Conservation (phyloP, 2,888 invertebrate species). For the Zootermopsis nevadensis region DNA sequence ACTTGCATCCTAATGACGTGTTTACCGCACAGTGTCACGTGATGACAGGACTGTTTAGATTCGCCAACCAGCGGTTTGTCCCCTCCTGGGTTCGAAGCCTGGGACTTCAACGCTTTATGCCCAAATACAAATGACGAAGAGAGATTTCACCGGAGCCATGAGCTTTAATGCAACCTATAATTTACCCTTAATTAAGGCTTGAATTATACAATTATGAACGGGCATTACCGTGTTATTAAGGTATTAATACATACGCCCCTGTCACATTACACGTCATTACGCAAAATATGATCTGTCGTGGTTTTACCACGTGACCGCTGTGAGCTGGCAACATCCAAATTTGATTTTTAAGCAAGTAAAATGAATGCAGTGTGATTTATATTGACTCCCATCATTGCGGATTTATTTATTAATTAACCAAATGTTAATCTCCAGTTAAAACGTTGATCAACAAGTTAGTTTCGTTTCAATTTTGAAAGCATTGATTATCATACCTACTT, state of each 20-base stretch:
- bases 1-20: conserved; percentile 51
- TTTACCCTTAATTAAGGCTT: conserved; percentile 8
- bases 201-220: background rate
- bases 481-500: no score
- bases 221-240: background rate
- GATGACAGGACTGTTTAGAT: conserved; percentile 37
- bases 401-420: no score
- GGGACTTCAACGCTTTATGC: background rate
- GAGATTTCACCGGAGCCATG: background rate
- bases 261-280: background rate
- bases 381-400: no score
- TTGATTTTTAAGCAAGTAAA: no score
- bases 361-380: no score
- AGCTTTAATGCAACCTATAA: background rate
- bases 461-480: no score
- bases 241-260: background rate
- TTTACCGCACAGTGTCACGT: conserved; percentile 46
- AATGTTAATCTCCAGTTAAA: no score
- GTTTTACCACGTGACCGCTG: background rate
- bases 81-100: conserved; percentile 12
- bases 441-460: no score
- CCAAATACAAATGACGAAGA: background rate
- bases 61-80: background rate
- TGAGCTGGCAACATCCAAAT: no score
- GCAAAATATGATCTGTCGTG: background rate